Evolutionary conservation across 2,113 vertebrate species (phyloP), one percentile per base, ranked within the genome.

Genomic region (Mus pahari): DNA sequence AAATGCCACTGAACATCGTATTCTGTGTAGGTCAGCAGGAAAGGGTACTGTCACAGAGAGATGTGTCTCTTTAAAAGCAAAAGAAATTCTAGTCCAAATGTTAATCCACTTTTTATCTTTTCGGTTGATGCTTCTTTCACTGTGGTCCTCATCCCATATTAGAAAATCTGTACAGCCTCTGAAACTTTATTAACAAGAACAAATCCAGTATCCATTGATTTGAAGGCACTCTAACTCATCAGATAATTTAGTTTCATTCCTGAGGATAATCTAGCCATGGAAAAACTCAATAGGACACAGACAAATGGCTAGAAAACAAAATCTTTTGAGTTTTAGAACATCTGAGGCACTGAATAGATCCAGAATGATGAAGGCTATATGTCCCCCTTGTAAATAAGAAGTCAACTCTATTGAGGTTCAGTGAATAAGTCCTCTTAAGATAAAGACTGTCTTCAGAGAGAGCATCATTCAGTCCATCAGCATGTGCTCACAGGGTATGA

Each of bases 161-260:
- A 48, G 86, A 93, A 42, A 81, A 75, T 13, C 75, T 33, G 94
- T 86, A 75, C 3, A 84, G 55, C 16, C 97, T 97, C 97, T 97
- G 97, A 94, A 97, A 97, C 22, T 96, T 98, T 3, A 70, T 70
- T 93, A 96, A 90, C 86, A 97, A 97, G 94, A 98, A 58, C 81
- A 96, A 98, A 98, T 96, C 97, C 97, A 96, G 19, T 94, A 92
- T 0, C 0, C 60, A 94, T 94, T 90, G 97, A 78, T 91, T 92
- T 33, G 92, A 94, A 95, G 60, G 95, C 45, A 91, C 86, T 87
- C 98, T 99, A 99, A 87, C 99, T 99, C 99, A 99, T 99, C 89
- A 99, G 98, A 98, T 99, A 99, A 88, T 99, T 99, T 90, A 4
- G n/a, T 77, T 77, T 77, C n/a, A 58, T 55, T 77, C 79, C 82